A percentile compares a stretch with the other conserved stretches of the same genome.
These are phyloP conservation scores for Calliphora vomitoria DNA, from an alignment of 2,888 invertebrate genomes.

Conservation along the genomic window DNA sequence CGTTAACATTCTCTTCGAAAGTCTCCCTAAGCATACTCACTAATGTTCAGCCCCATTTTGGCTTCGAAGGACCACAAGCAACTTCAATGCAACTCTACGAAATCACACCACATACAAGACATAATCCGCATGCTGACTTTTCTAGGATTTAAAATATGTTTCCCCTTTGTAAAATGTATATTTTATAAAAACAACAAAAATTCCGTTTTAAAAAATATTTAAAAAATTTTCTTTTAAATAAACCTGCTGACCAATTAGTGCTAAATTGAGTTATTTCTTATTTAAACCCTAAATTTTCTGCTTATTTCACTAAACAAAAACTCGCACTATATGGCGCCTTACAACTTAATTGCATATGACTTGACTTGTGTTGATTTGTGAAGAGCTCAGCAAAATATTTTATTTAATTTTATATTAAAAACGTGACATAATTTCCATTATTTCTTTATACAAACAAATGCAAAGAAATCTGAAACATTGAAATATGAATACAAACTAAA, in stretches of 20 bases:
- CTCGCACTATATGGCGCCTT: slow-evolving; percentile 29
- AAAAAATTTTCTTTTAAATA: too few species aligned
- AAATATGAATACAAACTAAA: not conserved
- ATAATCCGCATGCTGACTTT: too few species aligned
- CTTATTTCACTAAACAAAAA: not conserved
- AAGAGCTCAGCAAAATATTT: not conserved
- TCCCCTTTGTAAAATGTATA: too few species aligned
- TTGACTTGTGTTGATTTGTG: slow-evolving; percentile 12
- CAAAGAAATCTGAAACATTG: slow-evolving; percentile 34
- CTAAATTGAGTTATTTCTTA: not conserved
- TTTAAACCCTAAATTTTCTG: not conserved
- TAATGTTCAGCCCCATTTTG: not conserved
- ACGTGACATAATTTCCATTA: slow-evolving; percentile 61
- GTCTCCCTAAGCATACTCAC: too few species aligned
- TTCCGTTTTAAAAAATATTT: too few species aligned
- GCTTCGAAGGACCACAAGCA: too few species aligned
- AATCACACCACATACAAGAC: too few species aligned
- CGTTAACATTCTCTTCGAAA: too few species aligned
- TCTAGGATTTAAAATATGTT: too few species aligned
- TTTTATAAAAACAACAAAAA: too few species aligned
- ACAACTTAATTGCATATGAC: not conserved
- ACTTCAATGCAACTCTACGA: too few species aligned
- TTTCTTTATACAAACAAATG: not conserved
- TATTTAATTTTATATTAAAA: slow-evolving; percentile 40
- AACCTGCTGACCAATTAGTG: not conserved